Evolutionary conservation across 2,888 invertebrate species (phyloP).

Genomic region (Megalurothrips usitatus): DNA sequence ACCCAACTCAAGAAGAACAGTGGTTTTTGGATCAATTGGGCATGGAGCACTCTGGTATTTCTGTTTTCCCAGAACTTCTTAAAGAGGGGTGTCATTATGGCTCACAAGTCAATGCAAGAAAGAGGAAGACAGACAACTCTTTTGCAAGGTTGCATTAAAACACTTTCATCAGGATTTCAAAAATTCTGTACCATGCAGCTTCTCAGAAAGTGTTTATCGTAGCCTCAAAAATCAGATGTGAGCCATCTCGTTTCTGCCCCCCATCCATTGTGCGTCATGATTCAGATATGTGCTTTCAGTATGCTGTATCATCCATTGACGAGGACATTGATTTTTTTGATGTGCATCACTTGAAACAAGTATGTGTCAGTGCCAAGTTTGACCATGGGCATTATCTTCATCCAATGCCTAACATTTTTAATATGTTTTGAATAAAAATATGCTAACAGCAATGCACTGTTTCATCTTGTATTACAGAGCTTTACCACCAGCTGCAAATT

Average conservation of each 20-base stretch:
- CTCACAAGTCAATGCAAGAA: not conserved
- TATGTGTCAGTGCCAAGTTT: not conserved
- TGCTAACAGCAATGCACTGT: not conserved
- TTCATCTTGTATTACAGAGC: not conserved
- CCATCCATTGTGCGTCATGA: not conserved
- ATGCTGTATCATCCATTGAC: not conserved
- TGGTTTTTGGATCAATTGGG: not conserved
- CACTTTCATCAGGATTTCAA: not conserved
- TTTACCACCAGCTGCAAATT: too few relatives aligned
- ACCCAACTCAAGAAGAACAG: not conserved
- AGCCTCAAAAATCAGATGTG: not conserved
- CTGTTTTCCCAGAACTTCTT: not conserved
- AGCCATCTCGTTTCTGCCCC: not conserved
- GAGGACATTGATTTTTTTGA: not conserved
- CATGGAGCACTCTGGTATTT: not conserved
- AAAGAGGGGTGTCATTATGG: not conserved
- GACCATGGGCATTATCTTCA: not conserved
- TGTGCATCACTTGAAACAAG: not conserved
- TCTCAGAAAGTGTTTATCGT: not conserved
- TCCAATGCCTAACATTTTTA: not conserved
- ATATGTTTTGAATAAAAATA: not conserved
- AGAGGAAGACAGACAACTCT: not conserved
- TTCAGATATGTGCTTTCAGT: not conserved
- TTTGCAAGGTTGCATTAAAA: not conserved
- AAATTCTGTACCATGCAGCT: not conserved